Conservation (phyloP, 2,797 vertebrate genomes). For the Vultur gryphus region DNA sequence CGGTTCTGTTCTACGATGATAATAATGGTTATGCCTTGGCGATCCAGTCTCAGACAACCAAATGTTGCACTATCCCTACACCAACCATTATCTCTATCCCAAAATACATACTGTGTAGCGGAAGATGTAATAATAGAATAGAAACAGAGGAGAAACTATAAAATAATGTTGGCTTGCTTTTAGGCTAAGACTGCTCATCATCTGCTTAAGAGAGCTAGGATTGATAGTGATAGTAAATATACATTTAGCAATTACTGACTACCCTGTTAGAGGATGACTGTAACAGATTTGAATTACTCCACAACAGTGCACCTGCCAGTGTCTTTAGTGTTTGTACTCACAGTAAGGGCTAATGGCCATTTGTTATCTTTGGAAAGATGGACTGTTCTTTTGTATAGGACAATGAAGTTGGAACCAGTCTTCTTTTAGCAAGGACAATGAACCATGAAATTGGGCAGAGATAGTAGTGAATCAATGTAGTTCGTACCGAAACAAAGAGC, state of each 20-base stretch:
- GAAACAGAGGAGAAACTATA: background rate
- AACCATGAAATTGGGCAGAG: slow-evolving; percentile 45
- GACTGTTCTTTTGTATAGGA: slow-evolving; percentile 6
- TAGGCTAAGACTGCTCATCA: background rate
- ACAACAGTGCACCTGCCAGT: background rate
- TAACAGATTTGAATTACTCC: background rate
- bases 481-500: background rate
- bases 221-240: background rate
- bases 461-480: background rate
- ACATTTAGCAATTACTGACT: background rate
- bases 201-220: background rate
- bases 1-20: background rate
- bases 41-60: background rate
- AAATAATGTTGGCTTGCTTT: background rate
- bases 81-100: background rate
- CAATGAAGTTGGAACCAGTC: background rate
- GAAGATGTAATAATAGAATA: background rate
- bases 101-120: background rate
- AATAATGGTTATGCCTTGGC: background rate
- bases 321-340: background rate
- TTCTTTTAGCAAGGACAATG: slow-evolving; percentile 13
- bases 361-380: slow-evolving; percentile 36
- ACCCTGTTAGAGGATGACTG: rapidly evolving
- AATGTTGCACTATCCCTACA: background rate
- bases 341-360: background rate